A percentile compares a stretch with the other conserved stretches of the same genome.
Conservation (phyloP, 2,888 invertebrate species). For the Pheosia gnoma region DNA sequence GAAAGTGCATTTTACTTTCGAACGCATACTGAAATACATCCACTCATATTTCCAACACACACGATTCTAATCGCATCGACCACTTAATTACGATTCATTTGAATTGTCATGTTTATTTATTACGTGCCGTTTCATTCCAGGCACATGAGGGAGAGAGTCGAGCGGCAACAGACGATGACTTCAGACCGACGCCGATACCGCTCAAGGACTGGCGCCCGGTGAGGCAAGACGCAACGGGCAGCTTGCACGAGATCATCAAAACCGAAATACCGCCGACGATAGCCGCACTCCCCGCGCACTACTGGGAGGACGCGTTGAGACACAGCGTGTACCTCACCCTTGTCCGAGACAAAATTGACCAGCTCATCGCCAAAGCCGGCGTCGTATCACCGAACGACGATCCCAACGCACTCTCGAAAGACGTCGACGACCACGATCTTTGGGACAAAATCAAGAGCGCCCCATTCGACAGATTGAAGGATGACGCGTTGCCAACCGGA, state of each 20-base stretch:
- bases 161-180: slow-evolving; percentile 59
- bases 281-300: slow-evolving; percentile 67
- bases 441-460: slow-evolving; percentile 79
- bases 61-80: slow-evolving; percentile 24
- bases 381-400: slow-evolving; percentile 53
- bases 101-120: slow-evolving; percentile 27
- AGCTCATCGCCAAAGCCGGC: slow-evolving; percentile 71
- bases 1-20: slow-evolving; percentile 78
- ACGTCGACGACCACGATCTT: slow-evolving; percentile 72
- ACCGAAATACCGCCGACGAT: slow-evolving; percentile 48
- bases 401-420: slow-evolving; percentile 54
- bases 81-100: slow-evolving; percentile 34
- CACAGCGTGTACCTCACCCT: slow-evolving; percentile 88
- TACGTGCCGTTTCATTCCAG: slow-evolving; percentile 51
- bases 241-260: slow-evolving; percentile 55
- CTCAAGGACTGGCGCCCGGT: slow-evolving; percentile 64
- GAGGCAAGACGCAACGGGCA: slow-evolving; percentile 48
- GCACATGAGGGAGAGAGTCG: slow-evolving; percentile 57
- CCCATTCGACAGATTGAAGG: slow-evolving; percentile 66
- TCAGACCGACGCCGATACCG: slow-evolving; percentile 75
- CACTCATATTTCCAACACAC: slow-evolving; percentile 51
- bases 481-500: slow-evolving; percentile 82
- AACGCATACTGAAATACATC: slow-evolving; percentile 69
- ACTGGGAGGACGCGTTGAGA: slow-evolving; percentile 88
- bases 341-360: slow-evolving; percentile 81